Evolutionary conservation across 53 echinoderm and acorn worm genomes (phyloP).

Genomic region (Actinopyga echinites): DNA sequence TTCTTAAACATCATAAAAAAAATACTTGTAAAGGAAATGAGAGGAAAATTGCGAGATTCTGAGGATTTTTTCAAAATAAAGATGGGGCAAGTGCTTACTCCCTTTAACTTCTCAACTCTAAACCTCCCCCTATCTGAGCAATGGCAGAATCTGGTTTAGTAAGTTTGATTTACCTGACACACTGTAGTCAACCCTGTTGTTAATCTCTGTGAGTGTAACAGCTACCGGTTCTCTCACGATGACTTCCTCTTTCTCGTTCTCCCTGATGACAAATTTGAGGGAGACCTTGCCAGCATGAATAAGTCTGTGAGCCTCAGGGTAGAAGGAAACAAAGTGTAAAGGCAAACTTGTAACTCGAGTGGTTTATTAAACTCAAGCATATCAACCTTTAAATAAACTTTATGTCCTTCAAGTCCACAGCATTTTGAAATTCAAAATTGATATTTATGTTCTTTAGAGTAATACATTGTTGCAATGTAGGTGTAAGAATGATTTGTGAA

Average conservation of each 20-base stretch:
- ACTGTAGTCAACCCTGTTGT: slow-evolving; percentile 66
- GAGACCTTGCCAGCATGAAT: slow-evolving; percentile 67
- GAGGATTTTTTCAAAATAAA: too few species aligned
- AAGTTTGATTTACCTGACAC: neutral
- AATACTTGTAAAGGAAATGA: too few species aligned
- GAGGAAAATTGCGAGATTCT: too few species aligned
- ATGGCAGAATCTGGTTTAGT: neutral
- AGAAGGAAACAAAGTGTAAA: neutral
- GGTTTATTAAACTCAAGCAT: neutral
- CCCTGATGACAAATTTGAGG: slow-evolving; percentile 64
- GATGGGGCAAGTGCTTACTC: too few species aligned
- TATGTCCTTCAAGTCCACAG: too few species aligned
- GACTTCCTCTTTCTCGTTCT: slow-evolving; percentile 61
- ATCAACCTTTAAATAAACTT: neutral
- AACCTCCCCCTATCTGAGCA: too few species aligned
- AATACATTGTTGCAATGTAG: too few species aligned
- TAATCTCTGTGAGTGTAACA: slow-evolving; percentile 73
- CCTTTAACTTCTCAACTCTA: too few species aligned
- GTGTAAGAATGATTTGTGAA: too few species aligned
- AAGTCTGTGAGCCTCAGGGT: slow-evolving; percentile 70
- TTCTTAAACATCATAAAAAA: too few species aligned
- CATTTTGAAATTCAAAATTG: too few species aligned
- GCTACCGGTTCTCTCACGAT: slow-evolving; percentile 60
- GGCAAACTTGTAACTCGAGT: neutral
- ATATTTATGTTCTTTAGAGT: too few species aligned